Percentiles rank a stretch among this genome's conserved stretches.
phyloP scores from a whole-genome alignment of 2,888 invertebrate genomes.

The Nemotelus pantherinus region DNA sequence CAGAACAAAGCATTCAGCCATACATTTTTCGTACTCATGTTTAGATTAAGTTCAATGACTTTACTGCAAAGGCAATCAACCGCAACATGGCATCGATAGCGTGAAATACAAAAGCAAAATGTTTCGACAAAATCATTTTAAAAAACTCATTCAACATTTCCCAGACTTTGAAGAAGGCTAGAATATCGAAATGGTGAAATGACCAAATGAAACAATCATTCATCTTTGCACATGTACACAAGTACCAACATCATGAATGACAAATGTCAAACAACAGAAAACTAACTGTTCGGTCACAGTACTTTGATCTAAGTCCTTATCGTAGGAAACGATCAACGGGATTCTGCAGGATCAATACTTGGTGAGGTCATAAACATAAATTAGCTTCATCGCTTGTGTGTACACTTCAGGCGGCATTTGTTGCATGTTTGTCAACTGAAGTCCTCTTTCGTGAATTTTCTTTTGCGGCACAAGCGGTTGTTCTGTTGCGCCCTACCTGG shows the following conservation, averaged over 20 bases:
- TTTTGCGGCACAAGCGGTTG: conserved; percentile 8
- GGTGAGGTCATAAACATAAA: conserved; percentile 43
- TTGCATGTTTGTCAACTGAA: conserved; percentile 38
- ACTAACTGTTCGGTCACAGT: conserved; percentile 21
- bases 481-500: conserved; percentile 15
- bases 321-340: conserved; percentile 36
- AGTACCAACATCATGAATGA: conserved; percentile 19
- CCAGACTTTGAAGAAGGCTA: no score
- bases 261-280: conserved; percentile 39
- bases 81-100: no score
- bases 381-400: conserved; percentile 34
- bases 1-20: no score
- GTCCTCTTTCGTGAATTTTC: conserved; percentile 1
- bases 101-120: no score
- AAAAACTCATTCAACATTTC: no score
- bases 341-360: conserved; percentile 12
- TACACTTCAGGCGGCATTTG: conserved; percentile 36
- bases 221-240: no score
- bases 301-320: conserved; percentile 37
- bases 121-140: no score
- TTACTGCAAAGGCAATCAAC: no score
- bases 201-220: no score
- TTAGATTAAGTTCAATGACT: no score
- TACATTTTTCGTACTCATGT: no score
- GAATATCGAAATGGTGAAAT: no score